Evolutionary conservation across 2,888 invertebrate genomes (phyloP).

Genomic region (Scaptomyza polygonia): DNA sequence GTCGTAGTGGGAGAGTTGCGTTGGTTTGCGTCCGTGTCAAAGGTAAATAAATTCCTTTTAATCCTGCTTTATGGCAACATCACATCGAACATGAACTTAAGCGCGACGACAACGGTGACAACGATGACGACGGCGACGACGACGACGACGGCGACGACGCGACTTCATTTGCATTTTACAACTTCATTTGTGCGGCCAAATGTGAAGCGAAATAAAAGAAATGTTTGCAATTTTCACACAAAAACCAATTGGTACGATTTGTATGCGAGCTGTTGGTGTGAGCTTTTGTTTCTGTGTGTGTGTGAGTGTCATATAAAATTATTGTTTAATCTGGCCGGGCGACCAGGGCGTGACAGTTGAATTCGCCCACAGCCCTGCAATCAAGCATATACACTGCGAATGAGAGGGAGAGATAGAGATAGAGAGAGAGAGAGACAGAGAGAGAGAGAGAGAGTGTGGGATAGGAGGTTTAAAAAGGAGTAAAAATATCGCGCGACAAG

Average conservation of each 20-base stretch:
- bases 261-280: conserved; percentile 14
- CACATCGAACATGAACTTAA: conserved; percentile 79
- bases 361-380: conserved; percentile 28
- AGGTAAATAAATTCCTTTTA: conserved; percentile 79
- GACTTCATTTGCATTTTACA: conserved; percentile 79
- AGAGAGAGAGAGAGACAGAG: background rate
- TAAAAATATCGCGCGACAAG: conserved; percentile 61
- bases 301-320: conserved; percentile 53
- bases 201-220: conserved; percentile 65
- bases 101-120: conserved; percentile 45
- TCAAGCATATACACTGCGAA: background rate
- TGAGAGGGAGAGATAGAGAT: background rate
- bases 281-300: conserved; percentile 12
- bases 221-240: conserved; percentile 55
- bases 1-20: conserved; percentile 24
- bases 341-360: conserved; percentile 45
- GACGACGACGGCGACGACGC: conserved; percentile 28
- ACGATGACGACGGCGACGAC: background rate
- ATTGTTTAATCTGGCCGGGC: conserved; percentile 67
- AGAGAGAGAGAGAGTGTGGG: background rate
- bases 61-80: conserved; percentile 80
- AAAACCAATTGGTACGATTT: conserved; percentile 68
- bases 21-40: conserved; percentile 68
- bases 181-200: conserved; percentile 68
- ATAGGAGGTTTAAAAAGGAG: background rate